Conservation (phyloP, 2,888 invertebrate genomes). For the Meiosimyza decipiens region DNA sequence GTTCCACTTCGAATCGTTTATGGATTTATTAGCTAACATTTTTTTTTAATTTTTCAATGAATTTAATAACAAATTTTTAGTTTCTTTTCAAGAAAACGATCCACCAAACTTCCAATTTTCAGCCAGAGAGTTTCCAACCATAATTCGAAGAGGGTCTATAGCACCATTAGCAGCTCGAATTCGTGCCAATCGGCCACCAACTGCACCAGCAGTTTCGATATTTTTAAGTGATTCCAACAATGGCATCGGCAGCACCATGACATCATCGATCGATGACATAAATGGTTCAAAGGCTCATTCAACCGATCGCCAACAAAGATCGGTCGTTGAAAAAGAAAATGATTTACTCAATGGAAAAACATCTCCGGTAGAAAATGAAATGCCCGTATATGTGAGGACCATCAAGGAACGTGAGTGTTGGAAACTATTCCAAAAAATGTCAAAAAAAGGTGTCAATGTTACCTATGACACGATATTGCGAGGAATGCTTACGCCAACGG, state of each 20-base stretch:
- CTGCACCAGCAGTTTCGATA: constrained; percentile 64
- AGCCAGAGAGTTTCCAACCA: constrained; percentile 63
- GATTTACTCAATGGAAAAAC: not conserved
- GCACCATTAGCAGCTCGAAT: constrained; percentile 64
- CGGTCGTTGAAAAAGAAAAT: constrained; percentile 14
- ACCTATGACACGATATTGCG: constrained; percentile 77
- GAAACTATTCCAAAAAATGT: constrained; percentile 76
- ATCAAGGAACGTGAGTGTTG: constrained; percentile 75
- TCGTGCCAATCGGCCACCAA: constrained; percentile 64
- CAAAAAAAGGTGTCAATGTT: constrained; percentile 74
- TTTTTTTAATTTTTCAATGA: too few relatives aligned
- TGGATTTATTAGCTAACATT: too few relatives aligned
- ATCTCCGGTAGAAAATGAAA: constrained; percentile 51
- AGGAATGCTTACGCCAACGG: constrained; percentile 79
- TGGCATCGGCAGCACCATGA: not conserved
- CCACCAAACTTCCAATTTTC: constrained; percentile 60
- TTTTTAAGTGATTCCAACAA: constrained; percentile 51
- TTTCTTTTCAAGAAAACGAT: constrained; percentile 67
- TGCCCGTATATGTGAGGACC: constrained; percentile 69
- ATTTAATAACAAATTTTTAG: constrained; percentile 48
- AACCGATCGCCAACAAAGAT: not conserved
- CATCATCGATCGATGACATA: constrained; percentile 35
- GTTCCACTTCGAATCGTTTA: too few relatives aligned
- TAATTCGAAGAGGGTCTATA: constrained; percentile 64
- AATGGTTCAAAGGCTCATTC: constrained; percentile 15